Conservation (phyloP, 2,797 vertebrate species). For the Astyanax mexicanus region DNA sequence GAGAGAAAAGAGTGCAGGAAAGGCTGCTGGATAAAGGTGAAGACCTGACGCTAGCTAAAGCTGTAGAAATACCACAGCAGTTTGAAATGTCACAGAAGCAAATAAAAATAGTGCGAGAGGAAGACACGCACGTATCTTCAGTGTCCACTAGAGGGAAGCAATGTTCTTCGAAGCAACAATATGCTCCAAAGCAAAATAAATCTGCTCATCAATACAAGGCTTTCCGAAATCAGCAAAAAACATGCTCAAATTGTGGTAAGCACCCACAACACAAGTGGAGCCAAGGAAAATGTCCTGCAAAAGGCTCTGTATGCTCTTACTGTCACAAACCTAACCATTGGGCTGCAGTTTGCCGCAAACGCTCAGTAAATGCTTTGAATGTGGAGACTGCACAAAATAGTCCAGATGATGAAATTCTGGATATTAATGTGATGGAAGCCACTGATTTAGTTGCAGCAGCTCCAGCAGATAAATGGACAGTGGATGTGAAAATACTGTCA, state of each 20-base stretch:
- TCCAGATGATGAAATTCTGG: slow-evolving; percentile 50
- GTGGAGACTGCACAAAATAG: no score
- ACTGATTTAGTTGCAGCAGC: no score
- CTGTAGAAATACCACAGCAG: slow-evolving; percentile 44
- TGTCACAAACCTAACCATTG: slow-evolving; percentile 26
- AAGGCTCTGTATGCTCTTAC: slow-evolving; percentile 20
- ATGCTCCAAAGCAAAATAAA: not conserved
- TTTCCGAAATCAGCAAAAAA: not conserved
- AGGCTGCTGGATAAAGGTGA: slow-evolving; percentile 50
- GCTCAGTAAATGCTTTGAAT: no score
- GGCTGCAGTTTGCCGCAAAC: slow-evolving; percentile 9
- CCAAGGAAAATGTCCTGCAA: no score
- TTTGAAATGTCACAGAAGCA: slow-evolving; percentile 33
- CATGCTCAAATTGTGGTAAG: slow-evolving; percentile 21
- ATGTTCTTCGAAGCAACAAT: not conserved
- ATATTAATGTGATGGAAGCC: slow-evolving; percentile 51
- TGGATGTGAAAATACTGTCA: slow-evolving; percentile 14
- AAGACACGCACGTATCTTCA: not conserved
- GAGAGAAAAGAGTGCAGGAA: slow-evolving; percentile 40
- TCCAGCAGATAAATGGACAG: slow-evolving; percentile 21
- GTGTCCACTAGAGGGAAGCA: not conserved
- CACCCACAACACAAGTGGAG: no score
- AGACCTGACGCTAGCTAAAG: slow-evolving; percentile 39
- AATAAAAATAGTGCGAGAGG: slow-evolving; percentile 20
- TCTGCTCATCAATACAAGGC: not conserved